Evolutionary conservation across 2,888 invertebrate species (phyloP).

Genomic region (Parnassius apollo): DNA sequence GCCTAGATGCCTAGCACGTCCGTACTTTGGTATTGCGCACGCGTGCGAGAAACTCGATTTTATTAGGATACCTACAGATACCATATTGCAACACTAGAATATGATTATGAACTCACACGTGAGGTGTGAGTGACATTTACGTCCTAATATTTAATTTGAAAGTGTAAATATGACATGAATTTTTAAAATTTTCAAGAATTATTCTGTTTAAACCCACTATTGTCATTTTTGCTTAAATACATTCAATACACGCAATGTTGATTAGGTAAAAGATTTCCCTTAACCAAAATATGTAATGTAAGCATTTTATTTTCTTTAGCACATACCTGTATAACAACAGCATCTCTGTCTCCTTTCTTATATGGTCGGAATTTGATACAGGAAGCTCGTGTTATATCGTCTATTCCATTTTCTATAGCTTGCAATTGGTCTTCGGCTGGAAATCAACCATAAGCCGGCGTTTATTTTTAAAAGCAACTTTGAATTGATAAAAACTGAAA

Average conservation of each 20-base stretch:
- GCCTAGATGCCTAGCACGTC: constrained; percentile 17
- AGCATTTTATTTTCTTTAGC: not conserved
- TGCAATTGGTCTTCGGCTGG: constrained; percentile 66
- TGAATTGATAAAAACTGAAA: no score
- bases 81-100: constrained; percentile 6
- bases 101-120: not conserved
- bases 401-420: constrained; percentile 71
- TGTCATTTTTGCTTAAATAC: not conserved
- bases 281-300: not conserved
- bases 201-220: not conserved
- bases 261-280: not conserved
- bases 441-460: constrained; percentile 9
- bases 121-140: no score
- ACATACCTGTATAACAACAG: constrained; percentile 72
- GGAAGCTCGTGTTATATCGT: constrained; percentile 69
- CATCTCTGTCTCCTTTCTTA: constrained; percentile 67
- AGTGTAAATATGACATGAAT: not conserved
- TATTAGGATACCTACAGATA: constrained; percentile 16
- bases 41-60: constrained; percentile 23
- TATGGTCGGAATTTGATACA: constrained; percentile 75
- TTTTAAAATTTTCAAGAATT: no score
- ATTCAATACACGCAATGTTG: no score
- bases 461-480: no score
- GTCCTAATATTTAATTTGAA: constrained; percentile 3
- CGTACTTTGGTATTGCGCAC: constrained; percentile 19